Base-by-base conservation (phyloP, 2,888 invertebrate species). In the Apoda limacodes region DNA sequence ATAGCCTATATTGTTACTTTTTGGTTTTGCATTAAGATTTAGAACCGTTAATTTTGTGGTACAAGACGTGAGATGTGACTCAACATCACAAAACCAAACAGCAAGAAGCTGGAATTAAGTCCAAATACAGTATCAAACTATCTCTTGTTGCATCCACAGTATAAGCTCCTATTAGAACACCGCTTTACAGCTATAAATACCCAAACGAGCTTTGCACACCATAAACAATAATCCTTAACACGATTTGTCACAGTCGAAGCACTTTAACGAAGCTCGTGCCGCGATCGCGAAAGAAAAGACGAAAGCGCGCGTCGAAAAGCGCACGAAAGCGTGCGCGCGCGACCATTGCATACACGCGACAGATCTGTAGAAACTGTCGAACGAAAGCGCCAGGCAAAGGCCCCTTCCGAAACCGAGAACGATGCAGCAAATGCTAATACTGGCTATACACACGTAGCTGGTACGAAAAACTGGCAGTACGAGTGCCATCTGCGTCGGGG, bases 401-500 rank as follows among this genome's bases (percentile, higher is more conserved):
- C 68, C 78, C 76, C 74, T 75, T 74, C 75, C 68, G 72, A 71
- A 66, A 61, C 66, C 61, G 62, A 74, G 72, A 69, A 67, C 74
- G 75, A 78, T 76, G 72, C 75, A 74, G 68, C 59, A 56, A 68
- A 69, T 69, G 65, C 61, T 69, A 68, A 72, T 64, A 64, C 60
- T 48, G 37, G 24, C 31, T 37, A 44, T 43, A 43, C 39, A 39
- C 45, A 43, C 22, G 32, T 32, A 27, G 30, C 34, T 28, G 30
- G 61, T 67, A 70, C 68, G 74, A 70, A 74, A 69, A 74, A 71
- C 64, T 58, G 57, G 50, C 53, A 57, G 63, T 55, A 51, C 66
- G 69, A 65, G 70, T 70, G 69, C 74, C 78, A 78, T 78, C 78
- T 78, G 78, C 60, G 67, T 30, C 58, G 7, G 52, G 62, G 69